Base-by-base conservation (phyloP, 2,797 vertebrate species). In the Lophius americanus region DNA sequence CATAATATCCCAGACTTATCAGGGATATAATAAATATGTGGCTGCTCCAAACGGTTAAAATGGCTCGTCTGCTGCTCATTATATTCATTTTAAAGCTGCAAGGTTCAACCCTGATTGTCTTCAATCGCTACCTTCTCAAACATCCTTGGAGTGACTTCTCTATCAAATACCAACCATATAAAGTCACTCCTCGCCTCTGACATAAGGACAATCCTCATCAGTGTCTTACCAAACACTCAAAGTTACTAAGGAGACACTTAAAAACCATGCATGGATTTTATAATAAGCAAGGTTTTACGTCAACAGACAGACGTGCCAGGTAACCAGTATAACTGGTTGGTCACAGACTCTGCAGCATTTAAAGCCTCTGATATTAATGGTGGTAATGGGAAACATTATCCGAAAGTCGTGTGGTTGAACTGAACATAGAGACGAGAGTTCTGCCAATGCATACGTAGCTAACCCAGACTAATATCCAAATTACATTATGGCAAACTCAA, bases 381-480 rank as follows among this genome's bases (percentile, higher is more conserved):
- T 46, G 85, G 88, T 70, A 76, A 51, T 75, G 91, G 90, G 91
- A 86, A 90, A 87, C 84, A 89, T 91, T 92, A 91, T 79, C 66
- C 77, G 55, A 41, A 74, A 75, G 64, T 77, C 78, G 66, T 79
- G 83, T 48, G 81, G 88, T 81, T 78, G 85, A 86, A 84, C 72
- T 79, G 83, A 90, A 85, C 78, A 72, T 71, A 82, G 81, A 83
- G 81, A 84, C 68, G 68, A 60, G 73, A 89, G 71, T 76, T 78
- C 81, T 90, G 87, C 88, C 90, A 91, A 68, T 68, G 77, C 86
- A 83, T 81, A 80, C 73, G 82, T 78, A 84, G 76, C 77, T 76
- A 81, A 85, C 74, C 70, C 68, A 59, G 65, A 59, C 79, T 84
- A 87, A 89, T 86, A 85, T 91, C 85, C 84, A 89, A 88, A 91